These are phyloP conservation scores for Dolichallabes microphthalmus DNA, from an alignment of 2,113 vertebrate genomes.

Conservation along the genomic window DNA sequence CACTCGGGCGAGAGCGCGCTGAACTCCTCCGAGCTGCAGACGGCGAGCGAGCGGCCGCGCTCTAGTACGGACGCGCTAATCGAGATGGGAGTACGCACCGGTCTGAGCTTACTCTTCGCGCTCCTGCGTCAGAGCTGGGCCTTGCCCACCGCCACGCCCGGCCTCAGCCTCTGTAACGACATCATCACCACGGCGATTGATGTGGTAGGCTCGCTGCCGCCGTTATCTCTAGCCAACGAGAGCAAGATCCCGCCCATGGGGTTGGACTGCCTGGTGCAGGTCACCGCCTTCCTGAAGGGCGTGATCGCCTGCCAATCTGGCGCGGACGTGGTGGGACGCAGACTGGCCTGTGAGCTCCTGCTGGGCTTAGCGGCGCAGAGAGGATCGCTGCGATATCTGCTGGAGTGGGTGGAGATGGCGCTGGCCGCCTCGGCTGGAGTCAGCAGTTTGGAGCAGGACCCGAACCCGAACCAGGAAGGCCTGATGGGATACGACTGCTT, in stretches of 20 bases:
- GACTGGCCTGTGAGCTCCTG: slow-evolving; percentile 90
- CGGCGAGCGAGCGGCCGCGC: slow-evolving; percentile 88
- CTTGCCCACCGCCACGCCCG: slow-evolving; percentile 75
- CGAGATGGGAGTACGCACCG: slow-evolving; percentile 80
- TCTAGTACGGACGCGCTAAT: slow-evolving; percentile 78
- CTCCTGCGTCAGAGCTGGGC: slow-evolving; percentile 96
- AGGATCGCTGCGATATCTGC: slow-evolving; percentile 75
- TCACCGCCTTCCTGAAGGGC: slow-evolving; percentile 92
- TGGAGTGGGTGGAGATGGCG: slow-evolving; percentile 85
- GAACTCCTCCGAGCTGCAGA: slow-evolving; percentile 85
- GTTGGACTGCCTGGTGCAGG: slow-evolving; percentile 94
- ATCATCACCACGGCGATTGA: slow-evolving; percentile 76
- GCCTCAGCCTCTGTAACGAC: slow-evolving; percentile 72
- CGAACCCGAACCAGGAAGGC: slow-evolving; percentile 82
- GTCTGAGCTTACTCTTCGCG: slow-evolving; percentile 80
- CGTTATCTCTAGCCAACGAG: slow-evolving; percentile 78
- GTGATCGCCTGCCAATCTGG: slow-evolving; percentile 96
- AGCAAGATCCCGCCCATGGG: slow-evolving; percentile 90
- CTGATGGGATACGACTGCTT: slow-evolving; percentile 96
- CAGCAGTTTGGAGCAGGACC: slow-evolving; percentile 83
- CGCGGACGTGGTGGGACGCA: slow-evolving; percentile 87
- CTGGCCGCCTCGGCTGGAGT: slow-evolving; percentile 88
- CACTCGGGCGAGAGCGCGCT: slow-evolving; percentile 89
- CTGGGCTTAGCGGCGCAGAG: slow-evolving; percentile 91
- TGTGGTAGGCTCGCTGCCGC: slow-evolving; percentile 75